A percentile compares a stretch with the other conserved stretches of the same genome.
Evolutionary conservation across 2,113 vertebrate species (phyloP).

Genomic region (Cephalopholis sonnerati): DNA sequence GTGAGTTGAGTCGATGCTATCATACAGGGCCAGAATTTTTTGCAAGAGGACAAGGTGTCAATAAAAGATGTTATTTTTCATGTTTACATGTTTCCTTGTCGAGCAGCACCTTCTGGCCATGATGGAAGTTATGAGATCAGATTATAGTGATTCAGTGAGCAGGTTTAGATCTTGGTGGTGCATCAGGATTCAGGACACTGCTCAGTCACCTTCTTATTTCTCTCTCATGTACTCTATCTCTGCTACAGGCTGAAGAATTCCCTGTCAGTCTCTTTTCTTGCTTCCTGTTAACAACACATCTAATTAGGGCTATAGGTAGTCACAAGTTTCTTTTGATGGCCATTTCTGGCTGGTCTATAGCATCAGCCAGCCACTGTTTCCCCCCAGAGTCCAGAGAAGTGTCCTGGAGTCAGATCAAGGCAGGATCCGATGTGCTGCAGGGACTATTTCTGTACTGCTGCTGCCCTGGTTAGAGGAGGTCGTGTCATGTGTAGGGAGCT

Average conservation of each 20-base stretch:
- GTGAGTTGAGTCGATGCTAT: background rate
- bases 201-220: background rate
- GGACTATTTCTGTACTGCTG: slow-evolving; percentile 37
- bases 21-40: background rate
- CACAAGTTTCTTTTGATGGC: background rate
- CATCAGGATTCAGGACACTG: background rate
- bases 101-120: background rate
- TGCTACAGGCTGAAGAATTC: background rate
- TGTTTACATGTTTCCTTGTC: background rate
- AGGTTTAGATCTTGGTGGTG: background rate
- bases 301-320: background rate
- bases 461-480: slow-evolving; percentile 25
- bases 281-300: background rate
- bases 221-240: background rate
- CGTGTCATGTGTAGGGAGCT: slow-evolving; percentile 27
- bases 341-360: background rate
- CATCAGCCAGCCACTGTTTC: background rate
- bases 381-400: slow-evolving; percentile 22
- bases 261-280: background rate
- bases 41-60: background rate
- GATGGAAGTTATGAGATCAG: too few species aligned
- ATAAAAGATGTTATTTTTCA: background rate
- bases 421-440: background rate
- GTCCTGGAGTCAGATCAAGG: slow-evolving; percentile 30
- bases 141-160: background rate